phyloP scores from a whole-genome alignment of 2,888 invertebrate species.

The Dynastes maya region DNA sequence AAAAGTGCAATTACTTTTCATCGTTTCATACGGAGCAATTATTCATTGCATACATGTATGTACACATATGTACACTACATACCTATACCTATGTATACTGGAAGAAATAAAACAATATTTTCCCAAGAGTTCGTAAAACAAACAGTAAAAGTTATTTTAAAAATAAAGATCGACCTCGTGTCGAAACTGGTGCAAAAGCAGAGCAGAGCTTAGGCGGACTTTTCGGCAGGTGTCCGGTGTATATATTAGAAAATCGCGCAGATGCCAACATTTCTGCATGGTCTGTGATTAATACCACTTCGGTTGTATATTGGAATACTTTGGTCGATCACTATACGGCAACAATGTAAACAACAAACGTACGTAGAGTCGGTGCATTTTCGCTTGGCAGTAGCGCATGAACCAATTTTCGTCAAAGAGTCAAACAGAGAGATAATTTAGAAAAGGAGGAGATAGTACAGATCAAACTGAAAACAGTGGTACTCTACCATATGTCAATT shows the following conservation, averaged over 20 bases:
- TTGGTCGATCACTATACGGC: constrained; percentile 24
- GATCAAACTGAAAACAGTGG: no score
- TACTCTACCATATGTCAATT: no score
- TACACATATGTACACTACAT: background rate
- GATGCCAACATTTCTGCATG: constrained; percentile 47
- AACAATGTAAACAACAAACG: constrained; percentile 27
- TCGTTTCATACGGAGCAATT: background rate
- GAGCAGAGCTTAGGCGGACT: constrained; percentile 40
- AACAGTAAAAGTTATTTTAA: constrained; percentile 45
- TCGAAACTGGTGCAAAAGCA: constrained; percentile 45
- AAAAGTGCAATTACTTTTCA: constrained; percentile 30
- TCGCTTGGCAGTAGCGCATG: no score
- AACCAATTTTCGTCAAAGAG: no score
- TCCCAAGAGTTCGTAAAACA: constrained; percentile 36
- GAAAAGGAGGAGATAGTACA: no score
- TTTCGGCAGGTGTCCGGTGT: constrained; percentile 47
- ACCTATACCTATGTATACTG: constrained; percentile 20
- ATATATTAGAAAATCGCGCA: constrained; percentile 46
- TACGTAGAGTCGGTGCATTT: background rate
- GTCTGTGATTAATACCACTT: constrained; percentile 46
- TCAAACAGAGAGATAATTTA: no score
- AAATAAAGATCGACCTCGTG: constrained; percentile 44
- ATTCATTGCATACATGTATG: constrained; percentile 1
- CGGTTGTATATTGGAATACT: constrained; percentile 25
- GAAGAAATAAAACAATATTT: constrained; percentile 27